phyloP scores from a whole-genome alignment of 2,797 vertebrate species.

The Pagetopsis macropterus region DNA sequence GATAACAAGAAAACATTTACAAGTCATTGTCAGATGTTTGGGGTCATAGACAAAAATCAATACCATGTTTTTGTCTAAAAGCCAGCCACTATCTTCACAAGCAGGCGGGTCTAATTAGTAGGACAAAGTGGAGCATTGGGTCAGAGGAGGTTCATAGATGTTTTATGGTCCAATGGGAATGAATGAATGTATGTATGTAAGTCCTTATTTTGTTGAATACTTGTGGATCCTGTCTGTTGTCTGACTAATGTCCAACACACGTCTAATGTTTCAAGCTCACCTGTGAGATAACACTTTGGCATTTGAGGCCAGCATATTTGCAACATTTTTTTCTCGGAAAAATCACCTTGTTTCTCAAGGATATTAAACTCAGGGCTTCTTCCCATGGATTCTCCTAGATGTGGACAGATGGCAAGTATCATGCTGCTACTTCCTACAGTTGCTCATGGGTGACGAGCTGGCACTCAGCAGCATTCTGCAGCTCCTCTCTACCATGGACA shows the following conservation, averaged over 20 bases:
- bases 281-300: constrained; percentile 59
- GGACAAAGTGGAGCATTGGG: constrained; percentile 11
- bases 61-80: constrained; percentile 45
- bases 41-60: constrained; percentile 66
- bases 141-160: constrained; percentile 18
- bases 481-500: constrained; percentile 49
- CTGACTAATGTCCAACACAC: constrained; percentile 55
- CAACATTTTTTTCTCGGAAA: constrained; percentile 24
- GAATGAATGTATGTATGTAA: constrained; percentile 13
- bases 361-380: constrained; percentile 25
- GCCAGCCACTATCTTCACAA: constrained; percentile 45
- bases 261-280: constrained; percentile 66
- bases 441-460: constrained; percentile 63
- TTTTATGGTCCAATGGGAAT: constrained; percentile 30
- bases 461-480: constrained; percentile 50
- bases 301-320: constrained; percentile 50
- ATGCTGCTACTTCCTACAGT: constrained; percentile 50
- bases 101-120: constrained; percentile 47
- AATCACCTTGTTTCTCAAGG: constrained; percentile 23
- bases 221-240: constrained; percentile 37
- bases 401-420: constrained; percentile 64
- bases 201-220: constrained; percentile 14
- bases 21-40: constrained; percentile 55
- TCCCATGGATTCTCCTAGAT: constrained; percentile 37
- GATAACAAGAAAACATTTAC: constrained; percentile 62